Base-by-base conservation (phyloP, 2,888 invertebrate genomes). In the Caenorhabditis imperialis region DNA sequence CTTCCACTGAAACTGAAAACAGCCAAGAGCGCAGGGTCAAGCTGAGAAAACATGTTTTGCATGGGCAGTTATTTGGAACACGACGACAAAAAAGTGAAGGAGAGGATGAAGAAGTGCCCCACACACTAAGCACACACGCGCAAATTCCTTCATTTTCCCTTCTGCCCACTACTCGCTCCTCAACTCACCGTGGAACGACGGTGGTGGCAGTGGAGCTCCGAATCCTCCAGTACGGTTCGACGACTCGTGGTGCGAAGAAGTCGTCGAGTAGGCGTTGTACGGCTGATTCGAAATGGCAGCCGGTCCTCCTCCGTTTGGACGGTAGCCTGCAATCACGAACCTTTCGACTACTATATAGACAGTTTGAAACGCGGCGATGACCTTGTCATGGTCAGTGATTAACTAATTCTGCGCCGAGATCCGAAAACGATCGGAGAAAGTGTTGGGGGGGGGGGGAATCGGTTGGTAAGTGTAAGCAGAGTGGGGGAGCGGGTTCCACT, bases 211-310 rank as follows among this genome's bases (percentile, higher is more conserved):
- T 61, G 79, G 77, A 40, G 63, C 60, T 71, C 75, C 76, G 30
- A 74, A 74, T 44, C 61, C 65, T 16, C 65, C 65, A 10, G 71
- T 65, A 50, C 70, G 65, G 48, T 73, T 69, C 14, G 67, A 62
- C 12, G 67, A 44, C 38, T 77, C 71, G 69, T 77, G 75, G 42
- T 73, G 71, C 23, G 75, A 74, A 33, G 76, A 74, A 27, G 74
- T 57, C 14, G 55, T 60, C 18, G 69, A 70, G 55, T 63, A 71
- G 55, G 54, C 50, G 60, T 72, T 76, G 74, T 71, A 78, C 44
- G 69, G 75, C 42, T 74, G 73, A 53, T 80, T 80, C n/a, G 74
- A 70, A 27, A 80, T 76, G 50, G 79, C 77, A 38, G 75, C 63
- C 40, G 75, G 58, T 23, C 67, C 48, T 18, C 75, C 75, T 61